These are phyloP conservation scores for Ophion slaviceki DNA, from an alignment of 2,888 invertebrate species.

Conservation along the genomic window DNA sequence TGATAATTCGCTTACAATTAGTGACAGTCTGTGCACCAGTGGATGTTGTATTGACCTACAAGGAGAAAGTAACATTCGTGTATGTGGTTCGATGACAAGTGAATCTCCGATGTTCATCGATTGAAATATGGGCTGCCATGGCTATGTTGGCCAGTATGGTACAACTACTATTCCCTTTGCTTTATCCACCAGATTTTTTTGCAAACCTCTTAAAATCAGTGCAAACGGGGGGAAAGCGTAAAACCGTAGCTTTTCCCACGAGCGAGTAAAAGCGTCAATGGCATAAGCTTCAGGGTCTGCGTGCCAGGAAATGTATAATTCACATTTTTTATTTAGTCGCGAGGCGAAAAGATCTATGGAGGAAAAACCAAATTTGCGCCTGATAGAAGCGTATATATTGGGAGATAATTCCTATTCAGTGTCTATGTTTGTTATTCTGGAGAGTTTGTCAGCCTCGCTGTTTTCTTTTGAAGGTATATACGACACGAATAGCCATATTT, in stretches of 20 bases:
- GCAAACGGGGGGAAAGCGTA: slow-evolving; percentile 57
- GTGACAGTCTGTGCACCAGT: slow-evolving; percentile 64
- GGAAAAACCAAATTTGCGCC: slow-evolving; percentile 46
- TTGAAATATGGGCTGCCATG: slow-evolving; percentile 55
- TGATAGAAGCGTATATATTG: background rate
- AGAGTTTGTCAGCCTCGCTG: slow-evolving; percentile 70
- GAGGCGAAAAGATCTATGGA: slow-evolving; percentile 73
- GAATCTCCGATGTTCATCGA: slow-evolving; percentile 6
- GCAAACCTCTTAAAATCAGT: slow-evolving; percentile 31
- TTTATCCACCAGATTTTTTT: slow-evolving; percentile 45
- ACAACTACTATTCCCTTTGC: slow-evolving; percentile 50
- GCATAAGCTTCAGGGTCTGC: slow-evolving; percentile 68
- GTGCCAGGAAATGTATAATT: slow-evolving; percentile 70
- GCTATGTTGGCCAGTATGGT: slow-evolving; percentile 54
- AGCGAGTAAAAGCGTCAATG: slow-evolving; percentile 73
- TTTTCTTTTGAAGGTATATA: slow-evolving; percentile 76
- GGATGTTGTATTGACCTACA: slow-evolving; percentile 67
- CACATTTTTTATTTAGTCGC: slow-evolving; percentile 70
- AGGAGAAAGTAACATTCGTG: slow-evolving; percentile 41
- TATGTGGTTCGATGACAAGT: slow-evolving; percentile 21
- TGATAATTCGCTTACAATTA: too few species aligned
- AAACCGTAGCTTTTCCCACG: slow-evolving; percentile 47
- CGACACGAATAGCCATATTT: slow-evolving; percentile 73
- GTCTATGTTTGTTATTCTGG: slow-evolving; percentile 58
- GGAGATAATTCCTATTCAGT: slow-evolving; percentile 2